Base-by-base conservation (phyloP, 2,888 invertebrate species). In the Malthinus seriepunctatus region DNA sequence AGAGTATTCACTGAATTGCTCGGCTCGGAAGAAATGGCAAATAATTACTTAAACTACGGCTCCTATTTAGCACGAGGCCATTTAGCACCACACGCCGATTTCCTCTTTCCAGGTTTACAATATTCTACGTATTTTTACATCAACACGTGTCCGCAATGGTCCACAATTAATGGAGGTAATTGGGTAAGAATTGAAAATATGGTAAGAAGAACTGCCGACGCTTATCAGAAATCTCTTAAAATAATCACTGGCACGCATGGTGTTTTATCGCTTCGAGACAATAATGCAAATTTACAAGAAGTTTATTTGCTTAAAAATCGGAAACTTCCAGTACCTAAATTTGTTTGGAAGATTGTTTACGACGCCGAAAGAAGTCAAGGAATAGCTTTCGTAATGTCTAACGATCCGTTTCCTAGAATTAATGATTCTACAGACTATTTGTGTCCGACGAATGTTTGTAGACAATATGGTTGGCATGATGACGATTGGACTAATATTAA, bases 131-230 rank as follows among this genome's bases (percentile, higher is more conserved):
- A 81, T 67, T 83, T 78, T 67, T 84, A 80, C 70, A 71, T 81
- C 32, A 84, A 84, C 64, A 76, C 73, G 1, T 78, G 76, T 9
- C 83, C 83, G 0, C 81, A 83, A 66, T 84, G 81, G 81, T 80
- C 80, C 68, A 67, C 66, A 7, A 76, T 83, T 38, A 83, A 83
- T 65, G 77, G 71, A 11, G 82, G 81, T 31, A 83, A 83, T 67
- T 83, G 83, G 83, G 69, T 76, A 50, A 70, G 72, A n/a, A 68
- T 83, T 0, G 83, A 84, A 71, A 69, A 71, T 35, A 70, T 76
- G 34, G 73, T 79, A 1, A 71, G 83, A 54, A 73, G 71, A 42
- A 54, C 76, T 6, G 80, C 82, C 1, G 71, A 67, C 8, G 60
- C 63, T 2, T 73, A 76, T 39, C 69, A 71, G 14, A 64, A 71